phyloP scores from a whole-genome alignment of 2,888 invertebrate genomes.

The Frankliniella intonsa region DNA sequence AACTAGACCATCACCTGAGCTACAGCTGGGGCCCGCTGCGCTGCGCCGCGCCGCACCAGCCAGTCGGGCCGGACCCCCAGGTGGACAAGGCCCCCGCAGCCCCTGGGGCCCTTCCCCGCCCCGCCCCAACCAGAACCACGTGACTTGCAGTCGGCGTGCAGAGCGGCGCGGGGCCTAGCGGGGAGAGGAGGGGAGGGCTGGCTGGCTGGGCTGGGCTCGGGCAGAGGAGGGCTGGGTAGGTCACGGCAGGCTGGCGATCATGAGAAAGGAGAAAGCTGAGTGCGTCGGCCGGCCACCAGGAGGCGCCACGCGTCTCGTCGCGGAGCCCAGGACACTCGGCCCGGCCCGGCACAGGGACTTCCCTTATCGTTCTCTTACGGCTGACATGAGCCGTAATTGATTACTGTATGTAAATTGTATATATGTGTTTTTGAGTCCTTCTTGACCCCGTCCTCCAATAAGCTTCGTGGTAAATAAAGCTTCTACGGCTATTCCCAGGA shows the following conservation, averaged over 20 bases:
- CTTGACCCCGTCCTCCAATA: no score
- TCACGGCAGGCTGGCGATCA: neutral
- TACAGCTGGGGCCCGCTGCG: neutral
- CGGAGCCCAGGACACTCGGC: no score
- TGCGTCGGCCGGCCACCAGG: neutral
- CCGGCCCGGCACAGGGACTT: no score
- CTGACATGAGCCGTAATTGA: no score
- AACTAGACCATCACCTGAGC: slow-evolving; percentile 3
- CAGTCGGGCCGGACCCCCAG: neutral
- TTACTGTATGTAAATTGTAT: no score
- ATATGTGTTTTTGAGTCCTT: no score
- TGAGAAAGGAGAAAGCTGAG: slow-evolving; percentile 9
- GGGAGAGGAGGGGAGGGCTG: neutral
- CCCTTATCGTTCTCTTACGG: no score
- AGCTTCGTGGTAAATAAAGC: no score
- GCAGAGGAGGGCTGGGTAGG: no score
- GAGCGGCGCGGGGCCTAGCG: neutral
- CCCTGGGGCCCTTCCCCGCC: neutral
- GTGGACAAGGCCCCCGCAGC: neutral
- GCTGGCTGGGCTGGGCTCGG: neutral
- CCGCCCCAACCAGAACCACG: neutral
- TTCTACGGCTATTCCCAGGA: no score
- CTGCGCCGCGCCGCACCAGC: neutral
- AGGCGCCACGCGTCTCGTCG: neutral
- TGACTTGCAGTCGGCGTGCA: neutral